Conservation (phyloP, 35 echinoderm and acorn worm genomes). For the Acanthaster planci region DNA sequence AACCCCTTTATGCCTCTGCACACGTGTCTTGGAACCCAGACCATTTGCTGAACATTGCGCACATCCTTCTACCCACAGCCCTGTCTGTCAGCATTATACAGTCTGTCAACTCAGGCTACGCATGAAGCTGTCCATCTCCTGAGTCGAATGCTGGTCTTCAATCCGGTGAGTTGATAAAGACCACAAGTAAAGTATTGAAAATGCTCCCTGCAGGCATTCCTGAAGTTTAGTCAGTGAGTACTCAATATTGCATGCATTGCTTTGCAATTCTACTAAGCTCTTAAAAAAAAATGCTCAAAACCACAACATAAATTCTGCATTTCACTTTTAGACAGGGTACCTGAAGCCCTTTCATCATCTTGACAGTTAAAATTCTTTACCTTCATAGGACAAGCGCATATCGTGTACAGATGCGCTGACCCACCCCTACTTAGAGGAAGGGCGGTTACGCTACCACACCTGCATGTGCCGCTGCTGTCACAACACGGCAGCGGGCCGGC, state of each 20-base stretch:
- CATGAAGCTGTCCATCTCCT: conserved; percentile 97
- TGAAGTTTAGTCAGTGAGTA: too few species aligned
- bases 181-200: too few species aligned
- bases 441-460: conserved; percentile 93
- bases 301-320: too few species aligned
- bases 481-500: conserved; percentile 86
- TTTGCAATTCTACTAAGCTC: too few species aligned
- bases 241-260: too few species aligned
- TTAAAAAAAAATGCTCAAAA: too few species aligned
- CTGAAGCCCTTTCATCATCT: too few species aligned
- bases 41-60: neutral
- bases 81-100: conserved; percentile 92
- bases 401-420: conserved; percentile 95
- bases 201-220: too few species aligned
- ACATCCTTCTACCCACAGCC: conserved; percentile 58
- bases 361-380: neutral
- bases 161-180: conserved; percentile 68
- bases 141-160: conserved; percentile 97
- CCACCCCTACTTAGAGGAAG: conserved; percentile 98
- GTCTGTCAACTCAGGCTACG: conserved; percentile 91
- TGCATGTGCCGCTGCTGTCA: conserved; percentile 98
- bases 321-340: too few species aligned
- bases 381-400: conserved; percentile 89
- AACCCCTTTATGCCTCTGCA: too few species aligned
- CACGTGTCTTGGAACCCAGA: neutral